These are phyloP conservation scores for Pollenia angustigena DNA, from an alignment of 2,888 invertebrate species.

Conservation along the genomic window DNA sequence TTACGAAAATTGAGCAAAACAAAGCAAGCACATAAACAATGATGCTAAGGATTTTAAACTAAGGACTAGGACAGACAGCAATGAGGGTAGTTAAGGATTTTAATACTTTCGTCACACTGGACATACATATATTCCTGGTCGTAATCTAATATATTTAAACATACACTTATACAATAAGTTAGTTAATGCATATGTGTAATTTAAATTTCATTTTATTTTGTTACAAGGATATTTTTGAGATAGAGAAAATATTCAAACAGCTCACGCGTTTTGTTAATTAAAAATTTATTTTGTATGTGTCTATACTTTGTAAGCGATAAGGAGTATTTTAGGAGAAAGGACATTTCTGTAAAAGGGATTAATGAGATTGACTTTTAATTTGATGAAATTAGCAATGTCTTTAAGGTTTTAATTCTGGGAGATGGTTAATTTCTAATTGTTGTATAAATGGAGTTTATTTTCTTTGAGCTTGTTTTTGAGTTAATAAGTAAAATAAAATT, in stretches of 20 bases:
- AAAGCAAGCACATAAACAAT: constrained; percentile 9
- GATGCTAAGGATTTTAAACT: constrained; percentile 25
- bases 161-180: background rate
- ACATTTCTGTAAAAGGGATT: constrained; percentile 38
- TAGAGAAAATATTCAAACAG: constrained; percentile 12
- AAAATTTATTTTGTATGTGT: constrained; percentile 26
- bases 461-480: background rate
- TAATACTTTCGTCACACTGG: constrained; percentile 68
- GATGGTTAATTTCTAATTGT: constrained; percentile 6
- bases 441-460: background rate
- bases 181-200: constrained; percentile 8
- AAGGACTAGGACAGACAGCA: constrained; percentile 16
- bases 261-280: constrained; percentile 50
- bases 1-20: constrained; percentile 30
- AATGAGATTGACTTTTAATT: constrained; percentile 62
- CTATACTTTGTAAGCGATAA: background rate
- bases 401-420: constrained; percentile 7
- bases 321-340: background rate
- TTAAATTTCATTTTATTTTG: constrained; percentile 29
- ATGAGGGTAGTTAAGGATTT: constrained; percentile 61
- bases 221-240: constrained; percentile 37
- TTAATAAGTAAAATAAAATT: too few relatives aligned
- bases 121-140: constrained; percentile 15
- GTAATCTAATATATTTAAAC: background rate
- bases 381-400: background rate